Evolutionary conservation across 1,140 invertebrate species (phyloP).

Genomic region (Forficula auricularia): DNA sequence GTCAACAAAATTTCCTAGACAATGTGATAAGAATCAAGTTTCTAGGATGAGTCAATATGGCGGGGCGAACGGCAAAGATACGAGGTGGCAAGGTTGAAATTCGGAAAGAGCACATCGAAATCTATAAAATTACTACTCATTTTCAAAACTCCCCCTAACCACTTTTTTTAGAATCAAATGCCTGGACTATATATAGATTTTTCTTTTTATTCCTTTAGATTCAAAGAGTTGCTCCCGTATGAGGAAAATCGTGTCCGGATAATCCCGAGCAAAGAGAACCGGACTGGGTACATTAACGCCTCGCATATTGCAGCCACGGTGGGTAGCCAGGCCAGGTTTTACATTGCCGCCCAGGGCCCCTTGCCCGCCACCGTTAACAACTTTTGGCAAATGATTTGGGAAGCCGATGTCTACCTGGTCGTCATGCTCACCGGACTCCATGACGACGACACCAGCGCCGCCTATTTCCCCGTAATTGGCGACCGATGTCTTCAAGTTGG

Average conservation of each 20-base stretch:
- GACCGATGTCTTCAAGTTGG: constrained; percentile 33
- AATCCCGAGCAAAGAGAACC: constrained; percentile 57
- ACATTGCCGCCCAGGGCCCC: constrained; percentile 67
- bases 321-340: constrained; percentile 56
- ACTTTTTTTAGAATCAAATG: background rate
- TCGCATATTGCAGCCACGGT: constrained; percentile 66
- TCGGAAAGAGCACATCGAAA: background rate
- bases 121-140: background rate
- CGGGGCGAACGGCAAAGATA: no score
- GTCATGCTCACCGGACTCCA: constrained; percentile 48
- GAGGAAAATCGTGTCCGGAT: constrained; percentile 70
- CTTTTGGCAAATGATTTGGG: constrained; percentile 82
- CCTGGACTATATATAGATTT: background rate
- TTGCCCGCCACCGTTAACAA: constrained; percentile 35
- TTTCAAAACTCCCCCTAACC: background rate
- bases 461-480: constrained; percentile 37
- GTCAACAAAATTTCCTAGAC: no score
- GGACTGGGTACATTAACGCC: constrained; percentile 75
- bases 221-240: constrained; percentile 65
- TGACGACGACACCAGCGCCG: constrained; percentile 25
- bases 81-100: no score
- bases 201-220: constrained; percentile 25
- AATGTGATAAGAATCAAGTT: no score
- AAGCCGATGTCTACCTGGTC: constrained; percentile 58
- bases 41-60: no score